Conservation (phyloP, 2,888 invertebrate species). For the Macroteleia sp. region DNA sequence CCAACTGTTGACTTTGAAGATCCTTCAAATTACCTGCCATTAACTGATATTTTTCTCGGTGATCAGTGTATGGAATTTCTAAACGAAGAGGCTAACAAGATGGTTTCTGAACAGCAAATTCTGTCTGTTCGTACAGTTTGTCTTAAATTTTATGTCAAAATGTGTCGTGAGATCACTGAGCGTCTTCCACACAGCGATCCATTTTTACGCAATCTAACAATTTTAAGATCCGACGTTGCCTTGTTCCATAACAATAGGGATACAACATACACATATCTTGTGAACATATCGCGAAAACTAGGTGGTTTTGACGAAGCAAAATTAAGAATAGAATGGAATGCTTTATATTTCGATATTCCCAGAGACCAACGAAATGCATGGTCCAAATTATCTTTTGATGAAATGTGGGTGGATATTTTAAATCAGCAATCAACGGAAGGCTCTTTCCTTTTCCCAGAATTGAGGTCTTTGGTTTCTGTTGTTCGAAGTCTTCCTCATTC, state of each 20-base stretch:
- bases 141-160: constrained; percentile 6
- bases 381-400: constrained; percentile 24
- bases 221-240: constrained; percentile 4
- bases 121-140: constrained; percentile 15
- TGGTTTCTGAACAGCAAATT: neutral
- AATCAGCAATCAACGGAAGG: neutral
- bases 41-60: constrained; percentile 4
- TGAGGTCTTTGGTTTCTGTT: neutral
- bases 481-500: constrained; percentile 27
- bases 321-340: constrained; percentile 19
- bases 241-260: constrained; percentile 5
- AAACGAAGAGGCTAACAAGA: neutral
- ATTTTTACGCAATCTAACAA: constrained; percentile 4
- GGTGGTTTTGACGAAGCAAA: constrained; percentile 1
- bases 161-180: neutral
- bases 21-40: constrained; percentile 5
- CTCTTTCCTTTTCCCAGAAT: constrained; percentile 1
- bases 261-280: neutral
- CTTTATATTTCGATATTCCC: constrained; percentile 8
- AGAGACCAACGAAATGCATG: neutral
- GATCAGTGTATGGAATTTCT: neutral
- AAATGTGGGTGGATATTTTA: constrained; percentile 40
- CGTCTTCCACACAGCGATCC: constrained; percentile 9
- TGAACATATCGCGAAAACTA: neutral
- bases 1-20: neutral